These are phyloP conservation scores for Cyphomyrus plagiostoma DNA, from an alignment of 2,113 vertebrate species.

Conservation along the genomic window DNA sequence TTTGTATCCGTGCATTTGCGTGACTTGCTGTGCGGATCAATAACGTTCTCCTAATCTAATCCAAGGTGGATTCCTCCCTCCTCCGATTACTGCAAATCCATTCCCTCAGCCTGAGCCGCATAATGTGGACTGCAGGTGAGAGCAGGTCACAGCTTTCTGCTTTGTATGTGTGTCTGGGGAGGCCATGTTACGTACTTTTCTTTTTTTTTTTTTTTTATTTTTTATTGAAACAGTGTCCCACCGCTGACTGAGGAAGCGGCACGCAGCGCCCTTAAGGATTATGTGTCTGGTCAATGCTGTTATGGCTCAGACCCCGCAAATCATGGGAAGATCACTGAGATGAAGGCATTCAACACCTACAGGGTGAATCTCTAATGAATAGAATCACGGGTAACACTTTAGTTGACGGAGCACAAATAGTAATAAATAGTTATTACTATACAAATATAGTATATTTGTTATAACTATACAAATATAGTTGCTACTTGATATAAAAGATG, in stretches of 20 bases:
- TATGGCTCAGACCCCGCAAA: conserved; percentile 37
- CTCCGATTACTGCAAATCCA: conserved; percentile 43
- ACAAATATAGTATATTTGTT: no score
- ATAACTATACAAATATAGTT: no score
- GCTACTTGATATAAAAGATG: no score
- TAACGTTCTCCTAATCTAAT: neutral
- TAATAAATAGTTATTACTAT: neutral
- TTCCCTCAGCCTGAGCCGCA: conserved; percentile 37
- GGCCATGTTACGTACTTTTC: neutral
- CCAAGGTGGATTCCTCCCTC: conserved; percentile 47
- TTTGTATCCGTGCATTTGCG: neutral
- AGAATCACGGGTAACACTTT: neutral
- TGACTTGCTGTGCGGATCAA: neutral
- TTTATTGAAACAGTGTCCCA: conserved; percentile 40
- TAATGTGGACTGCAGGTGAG: conserved; percentile 41
- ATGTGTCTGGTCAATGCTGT: conserved; percentile 42
- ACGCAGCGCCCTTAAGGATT: conserved; percentile 32
- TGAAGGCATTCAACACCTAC: conserved; percentile 53
- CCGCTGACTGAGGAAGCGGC: conserved; percentile 47
- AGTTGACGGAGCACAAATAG: neutral
- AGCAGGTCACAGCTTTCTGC: neutral
- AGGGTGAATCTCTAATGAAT: conserved; percentile 39
- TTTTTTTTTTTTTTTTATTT: neutral
- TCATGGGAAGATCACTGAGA: conserved; percentile 51
- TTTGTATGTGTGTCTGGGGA: neutral